phyloP scores from a whole-genome alignment of 2,113 vertebrate genomes.

The Muntiacus reevesi region DNA sequence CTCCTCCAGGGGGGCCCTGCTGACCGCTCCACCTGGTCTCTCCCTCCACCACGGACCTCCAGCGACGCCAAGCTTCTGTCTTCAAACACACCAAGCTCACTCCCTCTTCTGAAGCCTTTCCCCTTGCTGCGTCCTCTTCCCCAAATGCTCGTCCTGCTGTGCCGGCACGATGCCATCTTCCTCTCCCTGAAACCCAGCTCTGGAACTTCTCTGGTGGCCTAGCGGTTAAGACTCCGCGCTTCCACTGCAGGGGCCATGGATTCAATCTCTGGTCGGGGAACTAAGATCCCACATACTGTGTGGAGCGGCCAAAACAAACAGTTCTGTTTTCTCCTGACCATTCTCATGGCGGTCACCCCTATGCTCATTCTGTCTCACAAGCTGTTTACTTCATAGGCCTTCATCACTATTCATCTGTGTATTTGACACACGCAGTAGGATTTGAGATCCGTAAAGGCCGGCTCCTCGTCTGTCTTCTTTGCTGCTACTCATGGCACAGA shows the following conservation, averaged over 20 bases:
- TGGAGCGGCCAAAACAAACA: not conserved
- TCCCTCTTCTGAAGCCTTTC: not conserved
- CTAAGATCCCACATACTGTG: not conserved
- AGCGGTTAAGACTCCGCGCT: not conserved
- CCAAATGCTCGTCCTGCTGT: not conserved
- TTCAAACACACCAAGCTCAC: not conserved
- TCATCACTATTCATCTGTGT: no score
- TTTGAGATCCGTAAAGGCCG: not conserved
- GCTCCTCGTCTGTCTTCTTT: not conserved
- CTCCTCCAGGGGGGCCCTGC: not conserved
- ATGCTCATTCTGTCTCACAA: not conserved
- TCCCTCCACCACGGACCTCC: not conserved
- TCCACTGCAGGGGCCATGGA: not conserved
- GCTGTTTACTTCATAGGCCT: not conserved
- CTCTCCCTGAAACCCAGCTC: not conserved
- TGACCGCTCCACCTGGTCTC: fast-evolving
- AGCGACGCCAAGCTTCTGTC: not conserved
- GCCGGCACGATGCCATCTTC: not conserved
- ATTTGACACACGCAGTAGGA: not conserved
- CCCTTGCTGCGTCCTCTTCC: not conserved
- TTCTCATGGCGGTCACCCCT: not conserved
- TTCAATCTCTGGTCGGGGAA: not conserved
- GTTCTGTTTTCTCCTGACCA: not conserved
- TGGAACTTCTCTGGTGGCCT: not conserved
- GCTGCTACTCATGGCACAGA: no score